These are phyloP conservation scores for Galleria mellonella DNA, from an alignment of 1,140 invertebrate genomes.

Conservation along the genomic window DNA sequence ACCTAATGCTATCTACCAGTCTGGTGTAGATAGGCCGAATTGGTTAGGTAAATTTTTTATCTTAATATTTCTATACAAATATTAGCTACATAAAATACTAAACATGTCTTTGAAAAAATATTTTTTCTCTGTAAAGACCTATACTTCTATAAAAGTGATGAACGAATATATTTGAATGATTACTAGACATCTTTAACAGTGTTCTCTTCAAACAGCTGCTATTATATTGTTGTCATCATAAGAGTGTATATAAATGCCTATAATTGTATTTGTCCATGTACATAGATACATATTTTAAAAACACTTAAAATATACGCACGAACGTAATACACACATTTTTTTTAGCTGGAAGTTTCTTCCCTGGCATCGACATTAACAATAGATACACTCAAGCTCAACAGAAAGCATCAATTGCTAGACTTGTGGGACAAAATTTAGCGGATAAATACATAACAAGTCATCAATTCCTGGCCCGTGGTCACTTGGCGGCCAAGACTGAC, in stretches of 20 bases:
- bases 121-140: too few species aligned
- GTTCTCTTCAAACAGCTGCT: too few species aligned
- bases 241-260: too few species aligned
- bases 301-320: too few species aligned
- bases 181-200: too few species aligned
- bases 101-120: too few species aligned
- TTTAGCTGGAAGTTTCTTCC: conserved; percentile 50
- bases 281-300: too few species aligned
- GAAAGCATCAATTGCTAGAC: conserved; percentile 29
- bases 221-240: too few species aligned
- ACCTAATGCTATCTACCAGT: conserved; percentile 42
- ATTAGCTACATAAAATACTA: not conserved
- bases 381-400: conserved; percentile 52
- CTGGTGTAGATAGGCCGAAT: conserved; percentile 41
- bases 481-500: conserved; percentile 81
- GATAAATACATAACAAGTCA: conserved; percentile 42
- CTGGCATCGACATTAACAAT: conserved; percentile 44
- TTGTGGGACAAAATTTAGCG: conserved; percentile 40
- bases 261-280: too few species aligned
- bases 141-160: too few species aligned
- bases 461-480: conserved; percentile 76
- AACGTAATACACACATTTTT: too few species aligned
- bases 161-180: too few species aligned
- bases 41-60: conserved; percentile 39
- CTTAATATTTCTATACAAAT: not conserved